phyloP scores from a whole-genome alignment of 2,113 vertebrate genomes.

The Hippocampus barbouri region DNA sequence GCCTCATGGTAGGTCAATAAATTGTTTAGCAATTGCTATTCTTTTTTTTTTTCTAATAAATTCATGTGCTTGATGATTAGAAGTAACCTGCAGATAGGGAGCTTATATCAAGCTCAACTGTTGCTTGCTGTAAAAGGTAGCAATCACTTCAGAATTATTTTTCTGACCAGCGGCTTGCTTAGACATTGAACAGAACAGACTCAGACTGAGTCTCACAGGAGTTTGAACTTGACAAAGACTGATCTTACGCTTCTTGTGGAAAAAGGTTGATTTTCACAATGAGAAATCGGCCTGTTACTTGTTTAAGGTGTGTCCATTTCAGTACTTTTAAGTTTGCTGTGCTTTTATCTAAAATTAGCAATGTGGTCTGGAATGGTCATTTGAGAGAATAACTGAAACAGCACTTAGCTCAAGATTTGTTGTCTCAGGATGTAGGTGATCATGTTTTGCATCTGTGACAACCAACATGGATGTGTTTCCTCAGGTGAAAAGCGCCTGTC shows the following conservation, averaged over 20 bases:
- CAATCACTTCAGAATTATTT: background rate
- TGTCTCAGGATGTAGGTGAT: constrained; percentile 12
- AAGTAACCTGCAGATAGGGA: background rate
- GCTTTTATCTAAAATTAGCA: background rate
- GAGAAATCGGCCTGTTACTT: background rate
- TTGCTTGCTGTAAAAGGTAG: background rate
- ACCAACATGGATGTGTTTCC: background rate
- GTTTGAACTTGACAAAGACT: too few species aligned
- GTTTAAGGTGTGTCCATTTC: background rate
- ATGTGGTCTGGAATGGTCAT: background rate
- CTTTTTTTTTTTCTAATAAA: background rate
- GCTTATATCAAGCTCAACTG: background rate
- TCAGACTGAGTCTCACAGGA: background rate
- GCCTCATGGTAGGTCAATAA: background rate
- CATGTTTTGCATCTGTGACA: constrained; percentile 28
- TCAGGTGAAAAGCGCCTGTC: constrained; percentile 91
- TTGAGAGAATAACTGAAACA: background rate
- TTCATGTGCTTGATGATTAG: background rate
- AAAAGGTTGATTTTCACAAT: background rate
- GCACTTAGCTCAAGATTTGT: constrained; percentile 3
- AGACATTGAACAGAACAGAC: background rate
- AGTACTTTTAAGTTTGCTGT: background rate
- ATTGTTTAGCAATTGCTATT: background rate
- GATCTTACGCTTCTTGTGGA: too few species aligned
- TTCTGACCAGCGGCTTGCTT: background rate